Evolutionary conservation across 2,797 vertebrate species (phyloP).

Genomic region (Bradypus variegatus): DNA sequence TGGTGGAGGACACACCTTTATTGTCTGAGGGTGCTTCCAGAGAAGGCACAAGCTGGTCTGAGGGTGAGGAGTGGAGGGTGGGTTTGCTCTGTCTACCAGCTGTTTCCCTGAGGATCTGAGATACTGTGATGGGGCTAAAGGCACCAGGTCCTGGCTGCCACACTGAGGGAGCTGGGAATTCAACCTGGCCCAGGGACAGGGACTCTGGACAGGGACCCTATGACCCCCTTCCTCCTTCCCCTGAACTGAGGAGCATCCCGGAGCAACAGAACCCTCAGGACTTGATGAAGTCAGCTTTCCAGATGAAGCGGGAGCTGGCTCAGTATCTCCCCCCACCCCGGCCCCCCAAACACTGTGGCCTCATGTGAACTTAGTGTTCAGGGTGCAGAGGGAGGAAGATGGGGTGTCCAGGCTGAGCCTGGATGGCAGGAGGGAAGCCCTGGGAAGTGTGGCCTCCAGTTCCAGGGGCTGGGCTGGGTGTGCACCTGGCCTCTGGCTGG

Average conservation of each 20-base stretch:
- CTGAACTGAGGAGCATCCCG: not conserved
- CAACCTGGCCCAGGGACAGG: not conserved
- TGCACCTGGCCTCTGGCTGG: conserved; percentile 16
- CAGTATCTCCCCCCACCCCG: not conserved
- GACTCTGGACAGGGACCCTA: not conserved
- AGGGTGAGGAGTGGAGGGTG: not conserved
- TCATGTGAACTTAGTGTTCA: not conserved
- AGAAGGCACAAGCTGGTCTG: not conserved
- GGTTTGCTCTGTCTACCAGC: not conserved
- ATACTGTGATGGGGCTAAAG: not conserved
- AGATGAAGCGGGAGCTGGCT: not conserved
- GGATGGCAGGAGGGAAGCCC: not conserved
- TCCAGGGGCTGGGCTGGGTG: not conserved
- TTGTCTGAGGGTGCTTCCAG: not conserved
- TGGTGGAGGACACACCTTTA: not conserved
- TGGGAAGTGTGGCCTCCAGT: not conserved
- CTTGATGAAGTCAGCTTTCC: not conserved
- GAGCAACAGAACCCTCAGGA: not conserved
- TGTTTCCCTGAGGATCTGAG: not conserved
- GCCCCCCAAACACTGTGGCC: not conserved
- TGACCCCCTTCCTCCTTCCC: not conserved
- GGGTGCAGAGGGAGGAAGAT: not conserved
- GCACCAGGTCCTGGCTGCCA: not conserved
- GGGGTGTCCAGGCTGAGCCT: not conserved
- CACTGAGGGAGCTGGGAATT: not conserved